Conservation (phyloP, 2,888 invertebrate genomes). For the Drosophila gaucha region DNA sequence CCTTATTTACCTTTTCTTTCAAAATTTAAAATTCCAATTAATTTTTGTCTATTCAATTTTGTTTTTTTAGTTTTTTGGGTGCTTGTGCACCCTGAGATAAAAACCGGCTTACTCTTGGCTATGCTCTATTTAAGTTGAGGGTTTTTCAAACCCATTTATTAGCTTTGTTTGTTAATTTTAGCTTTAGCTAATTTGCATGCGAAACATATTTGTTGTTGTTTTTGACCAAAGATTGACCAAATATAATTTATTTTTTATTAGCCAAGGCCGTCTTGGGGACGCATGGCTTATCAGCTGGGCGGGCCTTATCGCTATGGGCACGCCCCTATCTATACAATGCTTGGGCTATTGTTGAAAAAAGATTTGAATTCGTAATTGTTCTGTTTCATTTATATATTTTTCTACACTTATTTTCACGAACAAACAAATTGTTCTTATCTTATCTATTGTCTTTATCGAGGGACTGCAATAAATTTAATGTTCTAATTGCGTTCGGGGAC, state of each 20-base stretch:
- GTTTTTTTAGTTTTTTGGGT: constrained; percentile 11
- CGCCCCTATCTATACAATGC: not conserved
- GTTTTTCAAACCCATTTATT: constrained; percentile 36
- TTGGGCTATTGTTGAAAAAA: not conserved
- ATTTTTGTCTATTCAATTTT: constrained; percentile 3
- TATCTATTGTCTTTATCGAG: constrained; percentile 26
- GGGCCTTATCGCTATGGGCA: constrained; percentile 5
- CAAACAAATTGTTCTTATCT: constrained; percentile 16
- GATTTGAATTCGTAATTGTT: constrained; percentile 15
- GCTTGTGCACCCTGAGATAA: constrained; percentile 31
- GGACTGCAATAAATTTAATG: constrained; percentile 23
- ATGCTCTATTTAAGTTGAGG: constrained; percentile 38
- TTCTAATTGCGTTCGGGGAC: constrained; percentile 2
- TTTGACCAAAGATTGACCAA: too few species aligned
- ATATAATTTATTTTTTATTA: constrained; percentile 40
- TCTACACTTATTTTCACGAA: not conserved
- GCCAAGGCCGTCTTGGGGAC: constrained; percentile 46
- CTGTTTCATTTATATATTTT: not conserved
- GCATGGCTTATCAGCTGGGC: constrained; percentile 40
- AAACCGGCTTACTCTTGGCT: constrained; percentile 21
- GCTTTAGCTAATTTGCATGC: constrained; percentile 43
- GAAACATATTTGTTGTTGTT: constrained; percentile 35
- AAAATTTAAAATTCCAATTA: constrained; percentile 25
- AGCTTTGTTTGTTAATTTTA: constrained; percentile 15
- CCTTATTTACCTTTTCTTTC: constrained; percentile 13